Evolutionary conservation across 23 tunicate genomes (phyloP).

Genomic region (Ascidia mentula): DNA sequence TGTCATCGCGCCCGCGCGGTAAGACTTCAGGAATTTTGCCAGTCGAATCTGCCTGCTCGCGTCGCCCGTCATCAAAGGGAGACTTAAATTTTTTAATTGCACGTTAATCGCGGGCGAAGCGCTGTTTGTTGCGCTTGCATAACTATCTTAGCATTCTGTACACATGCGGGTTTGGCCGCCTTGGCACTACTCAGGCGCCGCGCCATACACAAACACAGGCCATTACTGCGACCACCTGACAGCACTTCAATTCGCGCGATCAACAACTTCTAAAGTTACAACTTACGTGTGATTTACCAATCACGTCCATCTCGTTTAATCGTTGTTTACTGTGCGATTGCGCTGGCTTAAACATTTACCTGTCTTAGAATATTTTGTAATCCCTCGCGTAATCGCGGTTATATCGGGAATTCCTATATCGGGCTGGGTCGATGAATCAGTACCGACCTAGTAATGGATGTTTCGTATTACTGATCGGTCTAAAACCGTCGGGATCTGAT

Average conservation of each 20-base stretch:
- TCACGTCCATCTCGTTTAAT: too few relatives aligned
- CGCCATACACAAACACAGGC: background rate
- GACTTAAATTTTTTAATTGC: background rate
- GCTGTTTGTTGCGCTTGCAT: background rate
- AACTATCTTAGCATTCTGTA: too few relatives aligned
- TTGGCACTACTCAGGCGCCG: background rate
- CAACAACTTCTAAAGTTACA: background rate
- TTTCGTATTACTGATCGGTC: background rate
- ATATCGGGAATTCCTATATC: background rate
- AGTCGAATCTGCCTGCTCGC: background rate
- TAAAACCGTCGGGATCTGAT: too few relatives aligned
- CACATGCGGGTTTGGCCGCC: too few relatives aligned
- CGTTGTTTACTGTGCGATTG: background rate
- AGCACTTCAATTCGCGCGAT: background rate
- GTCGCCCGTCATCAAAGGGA: too few relatives aligned
- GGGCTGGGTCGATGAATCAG: background rate
- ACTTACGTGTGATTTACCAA: background rate
- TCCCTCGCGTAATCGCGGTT: background rate
- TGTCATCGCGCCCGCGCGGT: constrained; percentile 52
- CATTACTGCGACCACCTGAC: background rate
- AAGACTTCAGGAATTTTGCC: constrained; percentile 8
- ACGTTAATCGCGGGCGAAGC: background rate
- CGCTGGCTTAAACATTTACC: background rate
- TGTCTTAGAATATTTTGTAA: background rate
- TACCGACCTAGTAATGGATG: background rate